Conservation (phyloP, 2,797 vertebrate genomes). For the Potorous gilbertii region DNA sequence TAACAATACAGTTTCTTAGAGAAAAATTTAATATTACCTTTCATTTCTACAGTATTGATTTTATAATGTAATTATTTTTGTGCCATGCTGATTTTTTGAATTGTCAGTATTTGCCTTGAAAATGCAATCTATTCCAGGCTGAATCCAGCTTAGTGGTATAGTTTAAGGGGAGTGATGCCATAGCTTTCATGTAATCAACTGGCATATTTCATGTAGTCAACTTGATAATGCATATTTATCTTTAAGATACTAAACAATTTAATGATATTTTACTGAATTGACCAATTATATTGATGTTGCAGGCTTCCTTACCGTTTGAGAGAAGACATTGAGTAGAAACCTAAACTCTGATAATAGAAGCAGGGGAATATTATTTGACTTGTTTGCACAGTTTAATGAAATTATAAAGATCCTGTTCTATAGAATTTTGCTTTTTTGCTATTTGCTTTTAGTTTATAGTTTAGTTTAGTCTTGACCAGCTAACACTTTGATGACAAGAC, state of each 20-base stretch:
- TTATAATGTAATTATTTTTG: neutral
- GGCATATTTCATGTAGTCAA: neutral
- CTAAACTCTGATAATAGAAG: neutral
- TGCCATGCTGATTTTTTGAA: neutral
- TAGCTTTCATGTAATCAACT: neutral
- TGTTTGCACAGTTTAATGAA: neutral
- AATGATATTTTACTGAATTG: neutral
- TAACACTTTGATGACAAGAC: neutral
- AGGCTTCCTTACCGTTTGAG: neutral
- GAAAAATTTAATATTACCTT: neutral
- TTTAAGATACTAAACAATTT: neutral
- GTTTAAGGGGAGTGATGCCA: neutral
- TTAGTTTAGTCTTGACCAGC: neutral
- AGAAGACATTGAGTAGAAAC: neutral
- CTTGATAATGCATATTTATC: neutral
- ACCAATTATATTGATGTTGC: neutral
- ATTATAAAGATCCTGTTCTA: neutral
- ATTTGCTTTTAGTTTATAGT: neutral
- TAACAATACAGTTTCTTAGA: neutral
- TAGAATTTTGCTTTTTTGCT: neutral
- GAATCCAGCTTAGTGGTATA: neutral
- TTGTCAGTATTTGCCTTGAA: neutral
- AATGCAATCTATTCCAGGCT: neutral
- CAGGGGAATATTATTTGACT: neutral
- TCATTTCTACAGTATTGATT: neutral